Evolutionary conservation across 2,113 vertebrate species (phyloP).

Genomic region (Oceanodroma tethys): DNA sequence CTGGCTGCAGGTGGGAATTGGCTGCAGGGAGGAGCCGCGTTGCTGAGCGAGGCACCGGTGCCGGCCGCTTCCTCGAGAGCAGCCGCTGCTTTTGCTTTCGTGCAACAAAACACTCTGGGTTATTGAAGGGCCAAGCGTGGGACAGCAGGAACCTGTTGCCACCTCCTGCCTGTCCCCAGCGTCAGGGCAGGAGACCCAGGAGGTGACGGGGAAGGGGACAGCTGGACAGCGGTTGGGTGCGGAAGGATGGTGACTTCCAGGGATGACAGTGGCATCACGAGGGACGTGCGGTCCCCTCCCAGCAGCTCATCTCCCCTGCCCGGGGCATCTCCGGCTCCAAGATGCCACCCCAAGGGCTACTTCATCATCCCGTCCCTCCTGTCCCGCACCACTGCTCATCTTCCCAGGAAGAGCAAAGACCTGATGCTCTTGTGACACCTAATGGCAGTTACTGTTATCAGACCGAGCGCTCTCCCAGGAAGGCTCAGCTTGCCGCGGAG

Average conservation of each 20-base stretch:
- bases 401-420: background rate
- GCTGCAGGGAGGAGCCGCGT: background rate
- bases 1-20: background rate
- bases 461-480: accelerated
- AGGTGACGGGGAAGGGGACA: background rate
- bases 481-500: accelerated
- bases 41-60: background rate
- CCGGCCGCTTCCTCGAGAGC: background rate
- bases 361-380: too few species aligned
- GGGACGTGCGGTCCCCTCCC: accelerated
- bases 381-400: background rate
- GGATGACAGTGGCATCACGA: accelerated
- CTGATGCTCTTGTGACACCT: conserved; percentile 52
- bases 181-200: background rate
- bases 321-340: background rate
- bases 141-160: background rate
- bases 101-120: accelerated
- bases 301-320: background rate
- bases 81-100: background rate
- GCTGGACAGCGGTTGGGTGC: background rate
- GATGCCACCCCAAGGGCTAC: background rate
- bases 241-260: background rate
- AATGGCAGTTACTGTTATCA: background rate
- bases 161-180: background rate
- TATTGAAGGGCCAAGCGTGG: background rate